Base-by-base conservation (phyloP, 1,140 invertebrate genomes). In the Conus ventricosus region DNA sequence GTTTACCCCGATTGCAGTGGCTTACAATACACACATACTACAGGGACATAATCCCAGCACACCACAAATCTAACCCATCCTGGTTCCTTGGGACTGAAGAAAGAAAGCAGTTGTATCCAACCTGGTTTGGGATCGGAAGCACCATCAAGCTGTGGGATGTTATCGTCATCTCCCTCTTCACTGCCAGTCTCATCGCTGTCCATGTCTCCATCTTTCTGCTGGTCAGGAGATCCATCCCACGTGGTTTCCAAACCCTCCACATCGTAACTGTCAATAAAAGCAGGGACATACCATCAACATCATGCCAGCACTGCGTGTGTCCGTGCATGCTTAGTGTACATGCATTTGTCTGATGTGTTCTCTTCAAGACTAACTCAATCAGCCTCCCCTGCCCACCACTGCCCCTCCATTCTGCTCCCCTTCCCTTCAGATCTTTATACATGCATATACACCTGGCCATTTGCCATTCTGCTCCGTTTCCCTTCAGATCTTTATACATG, bases 91-190 rank as follows among this genome's bases (percentile, higher is more conserved):
- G 39, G 39, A 39, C 39, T 39, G 39, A 39, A 39, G 39, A 39
- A 39, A 39, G 39, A 39, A 39, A 39, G 39, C 39, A 39, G 39
- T 39, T 39, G 39, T 39, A 39, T 39, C 39, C 89, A 91, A 90
- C 91, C 89, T n/a, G 92, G 89, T 85, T 93, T 94, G 89, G 94
- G 91, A 90, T 93, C 94, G 63, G 91, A 88, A 53, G 92, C 90
- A 88, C 94, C 92, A 92, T 95, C 94, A 88, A 93, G 91, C 90
- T 95, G 94, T 75, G 93, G 93, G 57, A 94, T 92, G 10, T 90
- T 85, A 39, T 89, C 89, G 86, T 85, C 88, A 25, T 78, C 63
- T 25, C 71, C 82, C 80, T 84, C 76, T 13, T 80, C 84, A 53
- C 88, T 89, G 7, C 20, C 67, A 23, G 67, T 25, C 88, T 91